Base-by-base conservation (phyloP, 2,113 vertebrate species). In the Epinephelus moara region DNA sequence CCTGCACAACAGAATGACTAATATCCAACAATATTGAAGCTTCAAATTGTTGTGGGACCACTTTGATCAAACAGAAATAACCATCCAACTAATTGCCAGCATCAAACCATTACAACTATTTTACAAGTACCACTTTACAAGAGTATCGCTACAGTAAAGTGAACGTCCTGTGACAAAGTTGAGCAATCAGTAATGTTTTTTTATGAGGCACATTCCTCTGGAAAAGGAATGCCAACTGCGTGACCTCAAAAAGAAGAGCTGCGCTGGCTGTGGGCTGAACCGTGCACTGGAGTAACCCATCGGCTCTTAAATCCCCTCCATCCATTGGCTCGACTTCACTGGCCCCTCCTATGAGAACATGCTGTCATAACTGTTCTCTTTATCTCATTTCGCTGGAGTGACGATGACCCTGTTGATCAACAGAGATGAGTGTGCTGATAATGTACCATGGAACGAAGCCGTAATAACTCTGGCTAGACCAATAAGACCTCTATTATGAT, bases 401-500 rank as follows among this genome's bases (percentile, higher is more conserved):
- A 70, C 6, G 25, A 53, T 71, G 42, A 71, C 82, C 78, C 82
- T 70, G 80, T 79, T 76, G 59, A 88, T 92, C 85, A 87, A 50
- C 78, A 85, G 67, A 76, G 42, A 50, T 37, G 60, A 61, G 50
- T 37, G 49, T 70, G 73, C 37, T 63, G 40, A 77, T 72, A 69
- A 61, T 27, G 18, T 15, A 50, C 57, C 18, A 59, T 55, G 52
- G 50, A 74, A 61, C 57, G 37, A 13, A 6, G n/a, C 60, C 49
- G 59, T 56, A 70, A 89, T 81, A 53, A 49, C 33, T 27, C 11
- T 4, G 49, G 14, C 63, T 55, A 85, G 71, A 90, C 66, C 62
- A 84, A 86, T 90, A 91, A 87, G 75, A 78, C 61, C 18, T 53
- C 40, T 25, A 75, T 85, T 81, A 71, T 62, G 42, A 80, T 66